Conservation (phyloP, 2,888 invertebrate genomes). For the Sepioteuthis lessoniana region DNA sequence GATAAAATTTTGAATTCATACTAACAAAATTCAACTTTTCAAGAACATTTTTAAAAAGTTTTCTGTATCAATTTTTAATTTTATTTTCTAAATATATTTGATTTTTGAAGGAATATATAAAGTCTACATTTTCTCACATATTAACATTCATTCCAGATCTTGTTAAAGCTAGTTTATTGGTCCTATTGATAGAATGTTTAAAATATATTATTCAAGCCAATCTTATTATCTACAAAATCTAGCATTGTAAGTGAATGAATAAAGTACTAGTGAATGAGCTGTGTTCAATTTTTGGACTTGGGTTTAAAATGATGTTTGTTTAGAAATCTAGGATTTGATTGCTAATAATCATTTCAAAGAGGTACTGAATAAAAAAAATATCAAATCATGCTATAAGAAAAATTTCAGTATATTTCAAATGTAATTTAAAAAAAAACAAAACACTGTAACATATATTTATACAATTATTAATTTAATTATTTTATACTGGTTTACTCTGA, state of each 20-base stretch:
- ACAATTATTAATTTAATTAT: too few species aligned
- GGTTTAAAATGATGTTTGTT: not conserved
- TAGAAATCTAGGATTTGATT: not conserved
- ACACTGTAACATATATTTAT: too few species aligned
- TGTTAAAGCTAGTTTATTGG: not conserved
- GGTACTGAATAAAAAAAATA: not conserved
- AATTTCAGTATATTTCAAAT: too few species aligned
- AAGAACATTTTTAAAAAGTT: not conserved
- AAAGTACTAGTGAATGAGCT: not conserved
- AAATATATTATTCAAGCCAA: not conserved
- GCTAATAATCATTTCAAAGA: not conserved
- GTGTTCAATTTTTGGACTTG: too few species aligned
- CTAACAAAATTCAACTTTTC: not conserved
- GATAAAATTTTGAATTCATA: not conserved
- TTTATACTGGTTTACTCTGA: too few species aligned
- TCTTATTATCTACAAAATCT: not conserved
- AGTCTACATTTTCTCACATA: not conserved
- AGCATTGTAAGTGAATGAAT: not conserved
- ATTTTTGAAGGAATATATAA: not conserved
- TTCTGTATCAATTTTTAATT: not conserved
- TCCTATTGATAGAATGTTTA: not conserved
- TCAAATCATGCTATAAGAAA: not conserved
- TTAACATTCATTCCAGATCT: not conserved
- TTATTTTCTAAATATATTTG: not conserved
- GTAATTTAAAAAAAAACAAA: too few species aligned